Base-by-base conservation (phyloP, 2,888 invertebrate genomes). In the Harpagoxenus sublaevis region DNA sequence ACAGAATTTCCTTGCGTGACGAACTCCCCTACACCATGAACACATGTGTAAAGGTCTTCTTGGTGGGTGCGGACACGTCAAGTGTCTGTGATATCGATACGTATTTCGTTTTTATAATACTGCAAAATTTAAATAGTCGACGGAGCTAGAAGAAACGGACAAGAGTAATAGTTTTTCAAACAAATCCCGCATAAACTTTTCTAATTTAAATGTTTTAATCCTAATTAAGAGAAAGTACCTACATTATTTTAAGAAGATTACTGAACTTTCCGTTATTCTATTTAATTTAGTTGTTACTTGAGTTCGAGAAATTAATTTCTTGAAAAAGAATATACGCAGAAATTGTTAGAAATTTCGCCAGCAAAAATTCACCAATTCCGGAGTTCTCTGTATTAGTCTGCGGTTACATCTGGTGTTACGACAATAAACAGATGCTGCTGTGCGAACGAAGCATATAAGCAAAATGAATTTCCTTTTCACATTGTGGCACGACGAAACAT, bases 1-100 rank as follows among this genome's bases (percentile, higher is more conserved):
- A 82, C 86, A 71, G 65, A 78, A 87, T 84, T 85, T 85, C 84
- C 84, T 91, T 66, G 91, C 91, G 91, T 91, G 91, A 91, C 91
- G 83, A 12, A 6, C 77, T 83, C 62, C 70, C 73, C 82, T 83
- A 83, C 57, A 65, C 71, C 42, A 51, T 15, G 53, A 60, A 48
- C 39, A 12, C 15, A 39, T 55, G 66, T 73, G 23, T 31, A 23
- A 83, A 63, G 31, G 48, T 53, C 55, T 18, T 48, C 39, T 68
- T 62, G 51, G 10, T 45, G 48, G 28, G 63, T 77, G 48, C 60
- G 55, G 39, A n/a, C 60, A 42, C 75, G 75, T 35, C 86, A 39
- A 48, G 60, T 60, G 66, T 55, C 70, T 55, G 51, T 18, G 53
- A 60, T 68, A 55, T 68, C 12, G 68, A 48, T 23, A 42, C 15